Evolutionary conservation across 2,113 vertebrate genomes (phyloP).

Genomic region (Pavo muticus): DNA sequence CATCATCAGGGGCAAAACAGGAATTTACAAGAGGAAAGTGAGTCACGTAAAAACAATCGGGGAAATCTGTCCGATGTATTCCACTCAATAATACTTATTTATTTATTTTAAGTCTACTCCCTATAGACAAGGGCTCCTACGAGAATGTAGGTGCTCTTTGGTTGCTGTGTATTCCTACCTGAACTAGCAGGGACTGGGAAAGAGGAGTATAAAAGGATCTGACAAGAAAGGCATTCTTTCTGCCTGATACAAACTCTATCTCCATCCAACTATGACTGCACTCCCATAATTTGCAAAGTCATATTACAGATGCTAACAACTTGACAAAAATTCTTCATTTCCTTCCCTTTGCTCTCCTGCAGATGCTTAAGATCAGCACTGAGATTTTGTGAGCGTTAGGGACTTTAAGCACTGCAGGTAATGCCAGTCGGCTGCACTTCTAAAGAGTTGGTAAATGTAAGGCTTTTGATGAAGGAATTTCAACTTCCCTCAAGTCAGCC

Average conservation of each 20-base stretch:
- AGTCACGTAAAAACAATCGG: background rate
- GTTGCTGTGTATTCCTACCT: background rate
- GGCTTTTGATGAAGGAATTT: background rate
- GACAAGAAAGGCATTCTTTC: conserved; percentile 5
- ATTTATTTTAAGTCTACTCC: background rate
- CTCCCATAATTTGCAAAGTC: background rate
- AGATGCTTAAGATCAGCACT: background rate
- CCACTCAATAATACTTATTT: background rate
- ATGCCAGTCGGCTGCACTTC: background rate
- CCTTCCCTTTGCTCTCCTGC: background rate
- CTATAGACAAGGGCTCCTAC: background rate
- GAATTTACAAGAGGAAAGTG: background rate
- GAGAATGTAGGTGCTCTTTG: background rate
- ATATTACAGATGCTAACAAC: background rate
- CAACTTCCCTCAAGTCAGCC: background rate
- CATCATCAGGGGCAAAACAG: background rate
- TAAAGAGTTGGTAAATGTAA: background rate
- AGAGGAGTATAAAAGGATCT: background rate
- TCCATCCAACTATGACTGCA: background rate
- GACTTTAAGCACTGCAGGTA: background rate
- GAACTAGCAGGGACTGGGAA: background rate
- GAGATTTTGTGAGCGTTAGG: background rate
- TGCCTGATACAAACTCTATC: background rate
- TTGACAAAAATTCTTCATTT: background rate
- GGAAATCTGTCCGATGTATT: background rate